Base-by-base conservation (phyloP, 2,113 vertebrate genomes). In the Megalops atlanticus region DNA sequence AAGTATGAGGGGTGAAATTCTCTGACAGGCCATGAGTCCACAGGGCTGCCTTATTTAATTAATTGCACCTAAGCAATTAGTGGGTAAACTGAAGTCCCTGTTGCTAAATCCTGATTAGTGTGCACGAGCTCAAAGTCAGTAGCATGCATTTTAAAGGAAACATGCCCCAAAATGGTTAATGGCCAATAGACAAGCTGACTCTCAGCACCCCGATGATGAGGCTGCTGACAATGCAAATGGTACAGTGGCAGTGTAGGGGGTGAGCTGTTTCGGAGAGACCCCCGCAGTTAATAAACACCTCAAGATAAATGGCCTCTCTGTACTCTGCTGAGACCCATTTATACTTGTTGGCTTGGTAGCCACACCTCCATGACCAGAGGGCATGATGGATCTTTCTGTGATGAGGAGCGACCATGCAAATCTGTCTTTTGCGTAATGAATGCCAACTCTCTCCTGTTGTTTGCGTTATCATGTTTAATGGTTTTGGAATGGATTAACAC, bases 41-140 rank as follows among this genome's bases (percentile, higher is more conserved):
- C 14, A 2, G 24, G 31, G 18, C 40, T 14, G 89, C 87, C 85
- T 88, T 88, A 78, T 88, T 91, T 90, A 89, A 89, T 91, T 90
- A 89, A 89, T 92, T 90, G 87, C 82, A 86, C 86, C 78, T 87
- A 68, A 21, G 84, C 85, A 83, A 90, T 89, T 85, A 87, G 49
- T 76, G 76, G 52, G 84, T 12, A 75, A 54, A 76, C 79, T 84
- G n/a, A 83, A 88, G 83, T 91, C 86, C 82, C 84, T 54, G 49
- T 83, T 87, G 86, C 80, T 79, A 69, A 84, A 58, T 70, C 40
- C 76, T 54, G 85, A 78, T 85, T 84, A 82, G 84, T 76, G 41
- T 33, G 38, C 80, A 39, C 31, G 5, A 38, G 78, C 81, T 86
- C 80, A 89, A 86, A 85, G 89, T 89, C 84, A 85, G 83, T 83